Evolutionary conservation across 2,888 invertebrate species (phyloP), one percentile per base, ranked within the genome.

Genomic region (Tipula helvola): DNA sequence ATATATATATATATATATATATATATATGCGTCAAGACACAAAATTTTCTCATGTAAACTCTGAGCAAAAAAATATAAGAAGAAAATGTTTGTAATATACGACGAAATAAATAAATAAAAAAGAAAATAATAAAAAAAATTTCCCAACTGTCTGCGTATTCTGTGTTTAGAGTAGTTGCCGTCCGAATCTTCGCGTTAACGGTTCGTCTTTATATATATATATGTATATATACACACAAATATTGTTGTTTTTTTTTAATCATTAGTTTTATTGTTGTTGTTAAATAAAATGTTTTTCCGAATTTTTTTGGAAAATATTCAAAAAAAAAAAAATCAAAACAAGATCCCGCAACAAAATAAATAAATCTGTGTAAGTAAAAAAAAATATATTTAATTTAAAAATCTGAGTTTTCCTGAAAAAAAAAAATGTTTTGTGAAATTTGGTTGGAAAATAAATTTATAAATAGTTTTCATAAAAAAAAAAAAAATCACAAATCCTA

Each of bases 111-210:
- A 71, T 71, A 71, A 71, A 71, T 71, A 71, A 71, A 71, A 71
- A 71, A 71, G 28, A 28, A 28, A 28, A 28, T 28, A 28, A 28
- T 28, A 28, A 52, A 52, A 52, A 52, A 16, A 71, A 71, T 71
- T 71, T 71, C 71, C 71, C 71, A 71, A 71, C 71, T 71, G 71
- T 71, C 71, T 71, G 71, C 71, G 71, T 71, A 71, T 71, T 71
- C 71, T 12, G 71, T 71, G 71, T 28, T 71, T 71, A 71, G 71
- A 71, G 84, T 84, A 84, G 84, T 84, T 84, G 39, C 84, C 84
- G 84, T 84, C 84, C 84, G 84, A 84, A 84, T 84, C 41, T 41
- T 36, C 84, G 41, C 84, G 84, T 84, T 39, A 84, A 84, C 39
- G 84, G 84, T 84, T 84, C 71, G 71, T 71, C 71, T 71, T 28